phyloP scores from a whole-genome alignment of 1,140 invertebrate species.

The Pseudoatta argentina region DNA sequence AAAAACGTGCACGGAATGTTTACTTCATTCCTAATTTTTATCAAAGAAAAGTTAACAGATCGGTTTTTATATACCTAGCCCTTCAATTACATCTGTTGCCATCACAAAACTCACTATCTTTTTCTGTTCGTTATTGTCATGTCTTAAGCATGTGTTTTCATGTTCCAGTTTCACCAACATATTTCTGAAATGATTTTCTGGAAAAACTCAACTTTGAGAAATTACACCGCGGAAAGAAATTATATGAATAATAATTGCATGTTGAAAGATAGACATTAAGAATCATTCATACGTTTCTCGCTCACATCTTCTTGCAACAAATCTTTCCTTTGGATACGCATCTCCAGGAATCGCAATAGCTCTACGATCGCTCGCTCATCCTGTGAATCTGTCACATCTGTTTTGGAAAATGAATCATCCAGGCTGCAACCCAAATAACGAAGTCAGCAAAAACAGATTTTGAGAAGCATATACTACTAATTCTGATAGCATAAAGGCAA shows the following conservation, averaged over 20 bases:
- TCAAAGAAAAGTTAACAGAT: no score
- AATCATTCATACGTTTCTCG: constrained; percentile 83
- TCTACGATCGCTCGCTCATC: constrained; percentile 89
- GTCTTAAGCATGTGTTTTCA: constrained; percentile 88
- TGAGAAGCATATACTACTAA: no score
- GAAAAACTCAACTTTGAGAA: constrained; percentile 17
- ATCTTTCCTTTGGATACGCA: constrained; percentile 89
- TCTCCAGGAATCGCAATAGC: constrained; percentile 90
- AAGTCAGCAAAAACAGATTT: no score
- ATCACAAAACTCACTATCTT: constrained; percentile 81
- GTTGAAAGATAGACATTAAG: not conserved
- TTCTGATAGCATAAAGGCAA: no score
- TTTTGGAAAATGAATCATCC: constrained; percentile 88
- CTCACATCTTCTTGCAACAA: constrained; percentile 84
- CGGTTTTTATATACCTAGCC: no score
- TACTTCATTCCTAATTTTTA: no score
- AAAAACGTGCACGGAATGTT: no score
- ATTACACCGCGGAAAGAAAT: not conserved
- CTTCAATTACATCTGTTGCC: not conserved
- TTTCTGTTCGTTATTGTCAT: constrained; percentile 88
- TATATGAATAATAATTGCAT: not conserved
- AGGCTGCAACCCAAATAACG: constrained; percentile 69
- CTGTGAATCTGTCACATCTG: constrained; percentile 89
- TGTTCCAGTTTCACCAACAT: constrained; percentile 89
- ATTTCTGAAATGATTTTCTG: constrained; percentile 89